A percentile compares a stretch with the other conserved stretches of the same genome.
Evolutionary conservation across 1,140 invertebrate genomes (phyloP).

Genomic region (Agrilus planipennis): DNA sequence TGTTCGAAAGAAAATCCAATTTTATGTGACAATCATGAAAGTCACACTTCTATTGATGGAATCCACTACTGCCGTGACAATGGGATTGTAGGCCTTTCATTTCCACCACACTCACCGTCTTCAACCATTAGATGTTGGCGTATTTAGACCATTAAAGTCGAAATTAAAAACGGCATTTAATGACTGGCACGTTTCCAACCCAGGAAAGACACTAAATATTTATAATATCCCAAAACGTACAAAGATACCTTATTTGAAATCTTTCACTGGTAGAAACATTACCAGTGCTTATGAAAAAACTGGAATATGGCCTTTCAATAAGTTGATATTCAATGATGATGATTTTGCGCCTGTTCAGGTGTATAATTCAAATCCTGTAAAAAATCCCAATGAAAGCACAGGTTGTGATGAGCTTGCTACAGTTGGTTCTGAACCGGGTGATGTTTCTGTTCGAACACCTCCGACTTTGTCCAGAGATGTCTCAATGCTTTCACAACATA

Average conservation of each 20-base stretch:
- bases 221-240: slow-evolving; percentile 23
- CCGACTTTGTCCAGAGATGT: too few species aligned
- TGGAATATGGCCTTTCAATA: slow-evolving; percentile 15
- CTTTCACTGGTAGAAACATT: slow-evolving; percentile 16
- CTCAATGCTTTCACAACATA: too few species aligned
- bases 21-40: slow-evolving; percentile 32
- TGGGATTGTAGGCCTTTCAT: slow-evolving; percentile 26
- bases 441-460: too few species aligned
- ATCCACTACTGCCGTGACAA: slow-evolving; percentile 26
- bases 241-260: slow-evolving; percentile 10
- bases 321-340: neutral
- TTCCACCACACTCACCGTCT: slow-evolving; percentile 31
- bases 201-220: slow-evolving; percentile 26
- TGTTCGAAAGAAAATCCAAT: slow-evolving; percentile 10
- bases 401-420: too few species aligned
- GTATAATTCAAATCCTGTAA: too few species aligned
- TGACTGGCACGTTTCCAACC: slow-evolving; percentile 20
- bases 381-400: too few species aligned
- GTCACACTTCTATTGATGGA: slow-evolving; percentile 22
- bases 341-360: neutral
- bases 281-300: slow-evolving; percentile 12
- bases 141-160: slow-evolving; percentile 28
- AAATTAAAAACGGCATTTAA: slow-evolving; percentile 32
- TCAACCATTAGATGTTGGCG: slow-evolving; percentile 31
- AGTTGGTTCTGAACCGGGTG: too few species aligned